These are phyloP conservation scores for Andrena praecox DNA, from an alignment of 2,888 invertebrate genomes.

Conservation along the genomic window DNA sequence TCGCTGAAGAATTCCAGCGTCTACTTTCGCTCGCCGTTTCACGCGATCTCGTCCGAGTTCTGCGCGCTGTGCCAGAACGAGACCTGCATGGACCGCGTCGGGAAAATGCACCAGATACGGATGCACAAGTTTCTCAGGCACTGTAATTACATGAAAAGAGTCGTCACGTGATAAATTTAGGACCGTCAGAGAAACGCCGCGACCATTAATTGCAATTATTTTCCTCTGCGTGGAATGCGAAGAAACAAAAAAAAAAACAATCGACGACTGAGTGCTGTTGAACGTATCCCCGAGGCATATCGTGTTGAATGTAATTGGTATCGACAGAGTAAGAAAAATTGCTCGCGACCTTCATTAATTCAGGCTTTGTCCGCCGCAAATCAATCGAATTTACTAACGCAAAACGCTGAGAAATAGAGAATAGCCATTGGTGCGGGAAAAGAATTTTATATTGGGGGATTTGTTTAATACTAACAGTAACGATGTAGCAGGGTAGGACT, in stretches of 20 bases:
- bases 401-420: neutral
- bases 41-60: constrained; percentile 89
- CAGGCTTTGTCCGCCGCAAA: neutral
- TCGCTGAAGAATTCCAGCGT: constrained; percentile 86
- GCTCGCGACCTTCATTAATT: neutral
- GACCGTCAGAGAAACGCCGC: neutral
- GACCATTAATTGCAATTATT: constrained; percentile 2
- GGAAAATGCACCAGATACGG: constrained; percentile 89
- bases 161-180: constrained; percentile 73
- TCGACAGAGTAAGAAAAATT: constrained; percentile 9
- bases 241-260: neutral
- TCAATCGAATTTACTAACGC: constrained; percentile 22
- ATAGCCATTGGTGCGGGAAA: constrained; percentile 42
- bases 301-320: constrained; percentile 29
- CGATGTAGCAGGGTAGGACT: neutral
- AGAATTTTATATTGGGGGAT: constrained; percentile 27
- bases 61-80: constrained; percentile 89
- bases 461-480: constrained; percentile 28
- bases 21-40: constrained; percentile 90
- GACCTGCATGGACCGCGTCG: constrained; percentile 87
- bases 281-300: neutral
- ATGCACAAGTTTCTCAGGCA: constrained; percentile 82
- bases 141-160: constrained; percentile 81
- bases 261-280: neutral
- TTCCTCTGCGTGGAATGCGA: neutral